phyloP scores from a whole-genome alignment of 2,888 invertebrate species.

The Kryphioiulus occultus region DNA sequence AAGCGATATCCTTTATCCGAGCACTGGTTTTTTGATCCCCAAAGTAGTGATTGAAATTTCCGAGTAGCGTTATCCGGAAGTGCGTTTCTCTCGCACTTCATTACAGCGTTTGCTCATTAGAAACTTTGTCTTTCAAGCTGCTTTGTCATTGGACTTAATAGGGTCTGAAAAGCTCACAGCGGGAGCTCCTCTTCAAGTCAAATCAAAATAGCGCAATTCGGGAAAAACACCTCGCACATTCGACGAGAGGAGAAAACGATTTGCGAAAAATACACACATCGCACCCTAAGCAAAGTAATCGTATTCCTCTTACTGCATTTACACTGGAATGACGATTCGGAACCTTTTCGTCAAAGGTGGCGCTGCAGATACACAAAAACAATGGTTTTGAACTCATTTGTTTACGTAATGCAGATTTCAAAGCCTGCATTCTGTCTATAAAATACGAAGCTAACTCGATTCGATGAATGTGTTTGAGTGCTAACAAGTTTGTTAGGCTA shows the following conservation, averaged over 20 bases:
- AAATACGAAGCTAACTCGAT: no score
- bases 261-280: not conserved
- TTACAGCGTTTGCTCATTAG: conserved; percentile 38
- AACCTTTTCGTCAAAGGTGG: not conserved
- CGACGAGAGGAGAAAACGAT: not conserved
- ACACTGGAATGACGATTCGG: not conserved
- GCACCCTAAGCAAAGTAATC: not conserved
- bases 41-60: conserved; percentile 39
- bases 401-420: not conserved
- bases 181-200: not conserved
- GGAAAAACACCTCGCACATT: not conserved
- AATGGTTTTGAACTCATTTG: no score
- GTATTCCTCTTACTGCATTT: not conserved
- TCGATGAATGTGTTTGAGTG: no score
- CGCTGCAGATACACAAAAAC: not conserved
- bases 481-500: no score
- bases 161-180: conserved; percentile 25
- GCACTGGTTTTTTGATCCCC: conserved; percentile 34
- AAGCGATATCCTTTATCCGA: conserved; percentile 33
- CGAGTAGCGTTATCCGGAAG: conserved; percentile 37
- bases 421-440: no score
- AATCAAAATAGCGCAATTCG: conserved; percentile 34
- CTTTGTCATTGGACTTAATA: conserved; percentile 40
- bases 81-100: conserved; percentile 22
- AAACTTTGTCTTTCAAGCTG: conserved; percentile 40